A percentile compares a stretch with the other conserved stretches of the same genome.
Conservation (phyloP, 1,140 invertebrate species). For the Drosophila mauritiana region DNA sequence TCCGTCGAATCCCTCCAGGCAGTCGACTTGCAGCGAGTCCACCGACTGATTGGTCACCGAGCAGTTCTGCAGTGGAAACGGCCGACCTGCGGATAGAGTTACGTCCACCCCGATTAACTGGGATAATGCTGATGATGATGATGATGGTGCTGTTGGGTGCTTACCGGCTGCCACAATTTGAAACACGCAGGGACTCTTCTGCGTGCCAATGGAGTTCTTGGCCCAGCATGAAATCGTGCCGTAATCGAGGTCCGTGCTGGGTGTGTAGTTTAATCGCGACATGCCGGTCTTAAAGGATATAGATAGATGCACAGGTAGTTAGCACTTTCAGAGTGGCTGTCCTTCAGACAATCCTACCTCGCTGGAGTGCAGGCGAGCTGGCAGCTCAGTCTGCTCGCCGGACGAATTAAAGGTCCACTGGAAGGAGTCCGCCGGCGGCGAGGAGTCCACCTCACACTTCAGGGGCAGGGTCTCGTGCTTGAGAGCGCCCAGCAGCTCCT, state of each 20-base stretch:
- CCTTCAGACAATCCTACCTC: slow-evolving; percentile 78
- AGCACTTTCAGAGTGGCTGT: slow-evolving; percentile 7
- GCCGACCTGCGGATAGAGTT: slow-evolving; percentile 87
- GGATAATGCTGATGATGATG: slow-evolving; percentile 1
- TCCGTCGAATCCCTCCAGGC: slow-evolving; percentile 93
- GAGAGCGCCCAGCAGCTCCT: slow-evolving; percentile 92
- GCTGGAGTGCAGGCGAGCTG: slow-evolving; percentile 88
- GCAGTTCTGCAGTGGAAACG: slow-evolving; percentile 94
- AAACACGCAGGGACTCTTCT: slow-evolving; percentile 93
- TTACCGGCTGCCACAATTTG: slow-evolving; percentile 90
- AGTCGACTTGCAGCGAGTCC: slow-evolving; percentile 91
- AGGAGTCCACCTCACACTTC: slow-evolving; percentile 93
- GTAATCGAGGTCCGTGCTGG: slow-evolving; percentile 93
- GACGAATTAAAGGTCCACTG: slow-evolving; percentile 96
- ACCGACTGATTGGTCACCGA: slow-evolving; percentile 94
- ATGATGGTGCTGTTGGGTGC: slow-evolving; percentile 23
- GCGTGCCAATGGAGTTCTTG: slow-evolving; percentile 91
- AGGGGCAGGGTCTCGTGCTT: slow-evolving; percentile 93
- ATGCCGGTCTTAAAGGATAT: slow-evolving; percentile 84
- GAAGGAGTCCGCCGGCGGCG: slow-evolving; percentile 91
- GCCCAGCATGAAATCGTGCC: slow-evolving; percentile 94
- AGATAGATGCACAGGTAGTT: slow-evolving; percentile 14
- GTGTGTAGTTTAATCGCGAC: slow-evolving; percentile 93
- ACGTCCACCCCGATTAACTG: slow-evolving; percentile 13
- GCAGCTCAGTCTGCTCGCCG: slow-evolving; percentile 91